Base-by-base conservation (phyloP, 2,113 vertebrate species). In the Rhineura floridana region DNA sequence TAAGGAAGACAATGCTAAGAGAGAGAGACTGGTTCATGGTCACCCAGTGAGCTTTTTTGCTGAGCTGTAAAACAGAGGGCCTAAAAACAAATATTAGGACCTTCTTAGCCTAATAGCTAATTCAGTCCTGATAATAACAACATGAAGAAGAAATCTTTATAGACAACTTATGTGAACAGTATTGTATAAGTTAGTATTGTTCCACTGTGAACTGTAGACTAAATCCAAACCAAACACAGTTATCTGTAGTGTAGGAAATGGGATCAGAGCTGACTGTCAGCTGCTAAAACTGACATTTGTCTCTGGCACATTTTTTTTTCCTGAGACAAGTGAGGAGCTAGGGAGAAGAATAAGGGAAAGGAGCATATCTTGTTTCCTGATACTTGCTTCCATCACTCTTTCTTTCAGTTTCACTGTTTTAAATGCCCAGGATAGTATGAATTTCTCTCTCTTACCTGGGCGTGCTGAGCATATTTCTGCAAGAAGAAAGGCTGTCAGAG, bases 401-500 rank as follows among this genome's bases (percentile, higher is more conserved):
- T 81, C 89, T 90, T 93, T 90, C 75, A 80, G 46, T 44, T 90
- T 84, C 73, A 72, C 88, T 93, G 90, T 91, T 93, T 92, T 87
- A 87, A 82, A 93, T 92, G 88, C 93, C 87, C 86, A 1, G 44
- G 67, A 89, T 10, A 84, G 82, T 88, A 86, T 13, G 90, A 87
- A 89, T 83, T 84, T 91, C 67, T 79, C 48, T 59, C 72, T 67
- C 89, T 91, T 93, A 94, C 93, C 93, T 92, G 92, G 83, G 63
- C 3, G 1, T 92, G 93, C 95, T 88, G 84, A 92, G 91, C 87
- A 75, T 93, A 90, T 88, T 92, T 90, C 88, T 90, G 9, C 0
- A 1, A 93, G 91, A 94, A 95, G 93, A 95, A 95, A 95, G 93
- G 86, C 89, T 89, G 0, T 4, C 91, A 72, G 70, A 90, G 86